These are phyloP conservation scores for Diarsia brunnea DNA, from an alignment of 2,888 invertebrate species.

Conservation along the genomic window DNA sequence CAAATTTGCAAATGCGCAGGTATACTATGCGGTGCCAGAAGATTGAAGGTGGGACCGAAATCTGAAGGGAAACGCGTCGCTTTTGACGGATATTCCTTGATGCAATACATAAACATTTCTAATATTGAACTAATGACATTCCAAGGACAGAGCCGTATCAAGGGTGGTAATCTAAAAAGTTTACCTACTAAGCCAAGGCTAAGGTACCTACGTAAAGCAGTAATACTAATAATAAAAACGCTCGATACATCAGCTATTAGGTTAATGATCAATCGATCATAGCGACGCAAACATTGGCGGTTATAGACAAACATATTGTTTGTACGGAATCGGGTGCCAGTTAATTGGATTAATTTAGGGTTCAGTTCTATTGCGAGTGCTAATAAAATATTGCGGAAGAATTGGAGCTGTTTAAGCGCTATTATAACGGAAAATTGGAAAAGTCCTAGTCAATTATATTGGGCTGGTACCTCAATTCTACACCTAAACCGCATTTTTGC, in stretches of 20 bases:
- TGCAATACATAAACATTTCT: not conserved
- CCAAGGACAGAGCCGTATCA: constrained; percentile 17
- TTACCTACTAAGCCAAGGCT: too few relatives aligned
- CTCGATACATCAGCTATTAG: constrained; percentile 72
- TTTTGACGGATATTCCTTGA: not conserved
- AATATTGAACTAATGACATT: not conserved
- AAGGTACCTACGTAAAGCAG: constrained; percentile 24
- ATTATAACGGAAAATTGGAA: not conserved
- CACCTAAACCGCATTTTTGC: not conserved
- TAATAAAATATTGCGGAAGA: not conserved
- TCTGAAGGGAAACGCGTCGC: not conserved
- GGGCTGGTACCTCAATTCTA: not conserved
- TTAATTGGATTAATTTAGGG: constrained; percentile 74
- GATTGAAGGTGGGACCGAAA: too few relatives aligned
- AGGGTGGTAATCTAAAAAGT: constrained; percentile 35
- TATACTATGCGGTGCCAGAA: not conserved
- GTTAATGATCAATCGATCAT: constrained; percentile 85
- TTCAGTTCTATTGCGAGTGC: constrained; percentile 28
- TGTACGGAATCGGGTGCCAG: constrained; percentile 68
- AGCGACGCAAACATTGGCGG: constrained; percentile 71
- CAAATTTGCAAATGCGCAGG: not conserved
- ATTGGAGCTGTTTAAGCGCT: too few relatives aligned
- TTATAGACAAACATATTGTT: constrained; percentile 64
- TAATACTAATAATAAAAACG: constrained; percentile 52
- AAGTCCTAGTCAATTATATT: not conserved